Conservation (phyloP, 2,797 vertebrate genomes). For the Pseudochirops corinnae region DNA sequence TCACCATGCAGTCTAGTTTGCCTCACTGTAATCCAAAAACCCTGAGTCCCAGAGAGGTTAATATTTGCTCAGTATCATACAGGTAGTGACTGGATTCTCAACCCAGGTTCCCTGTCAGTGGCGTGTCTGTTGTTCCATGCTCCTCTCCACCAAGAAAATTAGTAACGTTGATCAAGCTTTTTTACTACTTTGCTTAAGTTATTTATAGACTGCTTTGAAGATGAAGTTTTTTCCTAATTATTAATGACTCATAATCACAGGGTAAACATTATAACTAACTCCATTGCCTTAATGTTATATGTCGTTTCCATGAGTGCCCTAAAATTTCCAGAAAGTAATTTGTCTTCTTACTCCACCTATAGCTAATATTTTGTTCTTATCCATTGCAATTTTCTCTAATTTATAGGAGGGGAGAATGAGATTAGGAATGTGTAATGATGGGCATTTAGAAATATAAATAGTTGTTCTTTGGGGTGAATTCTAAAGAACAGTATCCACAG, state of each 20-base stretch:
- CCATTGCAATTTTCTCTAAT: conserved; percentile 1
- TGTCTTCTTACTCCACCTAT: not conserved
- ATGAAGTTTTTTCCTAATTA: conserved; percentile 45
- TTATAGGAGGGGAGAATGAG: not conserved
- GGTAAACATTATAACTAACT: conserved; percentile 22
- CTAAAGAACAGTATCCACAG: not conserved
- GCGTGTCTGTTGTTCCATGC: not conserved
- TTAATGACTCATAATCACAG: conserved; percentile 67
- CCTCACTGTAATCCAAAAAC: not conserved
- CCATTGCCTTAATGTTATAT: not conserved
- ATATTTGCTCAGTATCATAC: not conserved
- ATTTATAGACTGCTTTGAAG: conserved; percentile 57
- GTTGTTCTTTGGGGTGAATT: not conserved
- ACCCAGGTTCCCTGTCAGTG: too few species aligned
- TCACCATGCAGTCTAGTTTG: not conserved
- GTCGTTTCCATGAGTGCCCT: not conserved
- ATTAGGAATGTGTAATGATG: not conserved
- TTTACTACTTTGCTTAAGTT: conserved; percentile 55
- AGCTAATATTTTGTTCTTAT: not conserved
- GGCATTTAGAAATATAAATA: not conserved
- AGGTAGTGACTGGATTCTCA: not conserved
- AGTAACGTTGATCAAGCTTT: conserved; percentile 46
- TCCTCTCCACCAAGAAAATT: not conserved
- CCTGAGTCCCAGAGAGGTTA: not conserved
- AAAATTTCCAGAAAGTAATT: not conserved